A percentile compares a stretch with the other conserved stretches of the same genome.
Conservation (phyloP, 2,797 vertebrate species). For the Cossypha heuglini region DNA sequence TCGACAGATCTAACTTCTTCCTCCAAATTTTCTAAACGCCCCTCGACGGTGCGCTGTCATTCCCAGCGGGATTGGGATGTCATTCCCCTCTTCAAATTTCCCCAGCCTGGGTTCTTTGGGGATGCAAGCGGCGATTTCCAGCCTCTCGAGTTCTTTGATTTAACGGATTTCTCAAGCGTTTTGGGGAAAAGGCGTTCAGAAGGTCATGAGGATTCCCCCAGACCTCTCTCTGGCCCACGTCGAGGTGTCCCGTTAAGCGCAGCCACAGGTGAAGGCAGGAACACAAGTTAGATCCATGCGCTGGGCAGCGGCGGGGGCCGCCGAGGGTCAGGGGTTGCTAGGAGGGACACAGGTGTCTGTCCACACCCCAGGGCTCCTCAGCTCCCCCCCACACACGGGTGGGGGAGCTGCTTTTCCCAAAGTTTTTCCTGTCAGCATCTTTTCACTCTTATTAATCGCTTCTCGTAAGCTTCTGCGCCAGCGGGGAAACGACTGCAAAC, state of each 20-base stretch:
- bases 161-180: not conserved
- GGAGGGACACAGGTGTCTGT: not conserved
- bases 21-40: not conserved
- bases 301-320: not conserved
- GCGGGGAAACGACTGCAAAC: not conserved
- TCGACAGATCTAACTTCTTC: not conserved
- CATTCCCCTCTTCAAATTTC: not conserved
- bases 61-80: not conserved
- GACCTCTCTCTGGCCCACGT: not conserved
- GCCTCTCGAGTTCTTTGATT: not conserved
- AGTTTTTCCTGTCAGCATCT: not conserved
- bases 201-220: not conserved
- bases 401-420: not conserved
- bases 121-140: not conserved
- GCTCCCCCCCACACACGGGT: not conserved
- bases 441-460: not conserved
- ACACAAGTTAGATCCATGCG: rapidly evolving
- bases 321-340: not conserved
- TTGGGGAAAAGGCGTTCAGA: not conserved
- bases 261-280: not conserved
- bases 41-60: not conserved
- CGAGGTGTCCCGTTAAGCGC: not conserved
- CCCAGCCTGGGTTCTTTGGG: not conserved
- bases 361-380: not conserved
- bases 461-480: not conserved